Percentiles rank a stretch among this genome's conserved stretches.
Evolutionary conservation across 2,888 invertebrate species (phyloP).

Genomic region (Caenorhabditis japonica): DNA sequence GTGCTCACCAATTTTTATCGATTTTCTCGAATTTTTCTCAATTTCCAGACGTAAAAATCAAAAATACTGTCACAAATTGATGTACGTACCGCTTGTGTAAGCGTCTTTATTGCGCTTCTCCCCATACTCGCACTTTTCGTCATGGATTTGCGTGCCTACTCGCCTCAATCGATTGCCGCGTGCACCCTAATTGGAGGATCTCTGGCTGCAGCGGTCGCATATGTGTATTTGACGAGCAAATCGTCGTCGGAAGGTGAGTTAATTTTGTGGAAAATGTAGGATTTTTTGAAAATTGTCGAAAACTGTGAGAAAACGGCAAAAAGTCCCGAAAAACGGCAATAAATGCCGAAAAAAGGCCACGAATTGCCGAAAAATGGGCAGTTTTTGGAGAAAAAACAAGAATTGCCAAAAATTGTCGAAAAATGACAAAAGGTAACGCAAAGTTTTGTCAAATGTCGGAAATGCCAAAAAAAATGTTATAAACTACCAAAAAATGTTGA

Average conservation of each 20-base stretch:
- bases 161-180: conserved; percentile 40
- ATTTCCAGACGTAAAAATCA: too few species aligned
- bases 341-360: too few species aligned
- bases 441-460: too few species aligned
- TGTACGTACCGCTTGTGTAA: conserved; percentile 5
- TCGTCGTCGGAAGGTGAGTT: not conserved
- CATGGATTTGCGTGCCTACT: conserved; percentile 32
- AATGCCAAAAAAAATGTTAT: too few species aligned
- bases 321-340: too few species aligned
- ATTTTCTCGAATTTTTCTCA: too few species aligned
- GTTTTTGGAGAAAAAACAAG: too few species aligned
- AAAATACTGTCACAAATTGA: conserved; percentile 21
- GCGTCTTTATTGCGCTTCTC: conserved; percentile 25
- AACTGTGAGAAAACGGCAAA: not conserved
- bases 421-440: too few species aligned
- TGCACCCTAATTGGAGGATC: conserved; percentile 56
- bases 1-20: not conserved
- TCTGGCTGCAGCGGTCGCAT: conserved; percentile 55
- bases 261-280: conserved; percentile 5
- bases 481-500: too few species aligned
- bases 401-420: too few species aligned
- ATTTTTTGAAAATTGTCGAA: not conserved
- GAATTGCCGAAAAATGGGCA: too few species aligned
- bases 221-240: conserved; percentile 48
- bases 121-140: conserved; percentile 7